phyloP scores from a whole-genome alignment of 2,113 vertebrate species.

The Oreotragus oreotragus region DNA sequence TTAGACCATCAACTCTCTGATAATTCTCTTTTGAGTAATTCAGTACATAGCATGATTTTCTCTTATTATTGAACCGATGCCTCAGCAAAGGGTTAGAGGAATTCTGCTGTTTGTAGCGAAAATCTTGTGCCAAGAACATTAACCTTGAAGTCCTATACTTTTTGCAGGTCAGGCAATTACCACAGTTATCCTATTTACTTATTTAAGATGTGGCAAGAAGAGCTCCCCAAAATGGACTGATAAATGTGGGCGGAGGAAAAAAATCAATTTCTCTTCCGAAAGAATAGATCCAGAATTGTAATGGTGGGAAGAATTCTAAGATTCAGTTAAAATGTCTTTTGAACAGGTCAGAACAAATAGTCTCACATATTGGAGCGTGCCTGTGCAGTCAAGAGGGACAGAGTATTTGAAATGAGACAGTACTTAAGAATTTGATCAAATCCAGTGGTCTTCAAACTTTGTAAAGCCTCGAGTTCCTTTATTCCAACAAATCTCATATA shows the following conservation, averaged over 20 bases:
- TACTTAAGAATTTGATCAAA: background rate
- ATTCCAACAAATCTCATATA: background rate
- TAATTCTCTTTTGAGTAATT: constrained; percentile 62
- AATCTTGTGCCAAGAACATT: constrained; percentile 54
- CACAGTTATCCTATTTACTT: constrained; percentile 58
- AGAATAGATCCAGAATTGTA: constrained; percentile 10
- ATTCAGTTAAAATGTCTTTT: constrained; percentile 21
- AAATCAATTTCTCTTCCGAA: constrained; percentile 46
- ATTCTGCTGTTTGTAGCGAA: constrained; percentile 66
- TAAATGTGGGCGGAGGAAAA: constrained; percentile 28
- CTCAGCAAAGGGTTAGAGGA: constrained; percentile 58
- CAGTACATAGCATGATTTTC: constrained; percentile 45
- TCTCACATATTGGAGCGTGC: background rate
- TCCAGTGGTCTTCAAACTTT: background rate
- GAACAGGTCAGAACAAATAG: background rate
- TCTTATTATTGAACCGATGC: constrained; percentile 54
- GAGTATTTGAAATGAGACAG: background rate
- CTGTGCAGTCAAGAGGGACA: background rate
- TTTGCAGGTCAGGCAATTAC: constrained; percentile 59
- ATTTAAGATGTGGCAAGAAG: constrained; percentile 50
- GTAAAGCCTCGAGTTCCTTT: background rate
- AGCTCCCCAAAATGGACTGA: constrained; percentile 25
- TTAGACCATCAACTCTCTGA: constrained; percentile 29
- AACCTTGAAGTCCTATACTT: constrained; percentile 53
- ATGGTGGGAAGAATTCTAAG: constrained; percentile 26